Evolutionary conservation across 2,888 invertebrate species (phyloP), one percentile per base, ranked within the genome.

Genomic region (Agonopterix arenella): DNA sequence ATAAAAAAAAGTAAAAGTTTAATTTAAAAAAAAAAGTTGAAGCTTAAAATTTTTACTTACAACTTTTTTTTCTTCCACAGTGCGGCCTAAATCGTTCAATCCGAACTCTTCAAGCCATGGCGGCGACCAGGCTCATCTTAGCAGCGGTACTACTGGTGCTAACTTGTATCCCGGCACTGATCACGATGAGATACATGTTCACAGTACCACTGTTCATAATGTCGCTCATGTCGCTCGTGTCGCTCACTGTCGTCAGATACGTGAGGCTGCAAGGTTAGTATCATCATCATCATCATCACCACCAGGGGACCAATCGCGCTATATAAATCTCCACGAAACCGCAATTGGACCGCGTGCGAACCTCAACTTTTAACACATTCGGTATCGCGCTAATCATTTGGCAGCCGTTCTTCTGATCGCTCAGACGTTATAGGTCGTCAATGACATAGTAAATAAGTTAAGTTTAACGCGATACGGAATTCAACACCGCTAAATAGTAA

Each of bases 71-170:
- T 42, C 37, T 7, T 47, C 2, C 18, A 18, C 74, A 86, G 86
- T 68, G 66, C n/a, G 79, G 77, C 0, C 55, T 81, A 0, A 80
- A 69, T 60, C 76, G 85, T 0, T 75, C 76, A 0, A 62, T 82
- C 47, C 77, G 85, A 11, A 52, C 73, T 0, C 52, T 73, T 0
- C 83, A 84, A 54, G 78, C 84, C 1, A 61, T 67, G 65, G 59
- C 81, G 0, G 79, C 80, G 0, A 76, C 79, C 0, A 69, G 88
- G 0, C 52, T 73, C 0, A n/a, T 73, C 0, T 37, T 80, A 3
- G 50, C 68, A 0, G 3, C 53, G 0, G 0, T 53, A 0, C 53
- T 79, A 2, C 42, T 75, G 0, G 36, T 58, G 0, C 50, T 77
- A 49, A 47, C 64, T 11, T 62, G 66, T 9, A 8, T 74, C 0